These are phyloP conservation scores for Charanyca ferruginea DNA, from an alignment of 2,888 invertebrate genomes.

Conservation along the genomic window DNA sequence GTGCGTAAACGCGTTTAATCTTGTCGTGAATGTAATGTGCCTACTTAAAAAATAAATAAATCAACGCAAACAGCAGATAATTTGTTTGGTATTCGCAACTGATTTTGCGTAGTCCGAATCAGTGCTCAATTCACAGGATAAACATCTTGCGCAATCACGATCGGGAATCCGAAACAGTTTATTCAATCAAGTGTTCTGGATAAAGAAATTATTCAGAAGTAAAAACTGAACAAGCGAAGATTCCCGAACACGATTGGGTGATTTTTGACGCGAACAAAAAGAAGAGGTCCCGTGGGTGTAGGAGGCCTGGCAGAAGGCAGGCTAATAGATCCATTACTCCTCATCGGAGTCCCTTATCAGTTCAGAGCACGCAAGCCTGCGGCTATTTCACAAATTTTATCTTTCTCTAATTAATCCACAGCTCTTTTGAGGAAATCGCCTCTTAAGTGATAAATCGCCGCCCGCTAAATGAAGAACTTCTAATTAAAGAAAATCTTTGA, in stretches of 20 bases:
- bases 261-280: slow-evolving; percentile 79
- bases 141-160: slow-evolving; percentile 69
- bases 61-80: slow-evolving; percentile 70
- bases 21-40: slow-evolving; percentile 55
- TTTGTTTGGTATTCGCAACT: slow-evolving; percentile 75
- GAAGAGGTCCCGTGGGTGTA: slow-evolving; percentile 67
- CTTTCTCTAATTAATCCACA: slow-evolving; percentile 88
- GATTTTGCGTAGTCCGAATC: slow-evolving; percentile 73
- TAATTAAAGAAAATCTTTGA: slow-evolving; percentile 87
- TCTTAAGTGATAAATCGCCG: slow-evolving; percentile 86
- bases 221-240: slow-evolving; percentile 75
- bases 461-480: slow-evolving; percentile 81
- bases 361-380: slow-evolving; percentile 81
- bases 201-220: slow-evolving; percentile 75
- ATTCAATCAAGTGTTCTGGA: slow-evolving; percentile 79
- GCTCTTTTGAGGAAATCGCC: slow-evolving; percentile 84
- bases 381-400: slow-evolving; percentile 88
- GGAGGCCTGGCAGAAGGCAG: slow-evolving; percentile 67
- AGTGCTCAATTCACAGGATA: slow-evolving; percentile 73
- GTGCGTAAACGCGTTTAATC: slow-evolving; percentile 28
- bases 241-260: slow-evolving; percentile 76
- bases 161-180: slow-evolving; percentile 74
- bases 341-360: slow-evolving; percentile 85
- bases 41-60: slow-evolving; percentile 71
- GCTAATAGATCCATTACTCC: slow-evolving; percentile 86